phyloP scores from a whole-genome alignment of 2,888 invertebrate species.

The Ennomos fuscantarius region DNA sequence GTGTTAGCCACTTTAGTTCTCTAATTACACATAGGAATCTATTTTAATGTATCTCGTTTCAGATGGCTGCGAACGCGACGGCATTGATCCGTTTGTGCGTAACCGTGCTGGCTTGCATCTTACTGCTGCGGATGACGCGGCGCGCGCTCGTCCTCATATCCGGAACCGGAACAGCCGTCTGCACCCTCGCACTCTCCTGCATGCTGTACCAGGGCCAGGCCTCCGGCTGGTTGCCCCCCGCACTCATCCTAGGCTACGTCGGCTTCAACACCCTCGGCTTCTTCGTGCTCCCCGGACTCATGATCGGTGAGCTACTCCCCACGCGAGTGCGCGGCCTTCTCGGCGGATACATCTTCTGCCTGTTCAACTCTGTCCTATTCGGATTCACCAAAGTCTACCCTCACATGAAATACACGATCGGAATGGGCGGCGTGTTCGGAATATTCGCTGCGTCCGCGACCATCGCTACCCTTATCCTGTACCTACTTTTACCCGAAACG shows the following conservation, averaged over 20 bases:
- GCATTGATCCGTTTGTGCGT: constrained; percentile 88
- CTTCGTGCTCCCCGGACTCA: constrained; percentile 90
- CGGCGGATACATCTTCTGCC: constrained; percentile 89
- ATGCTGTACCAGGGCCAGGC: constrained; percentile 60
- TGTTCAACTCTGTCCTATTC: constrained; percentile 89
- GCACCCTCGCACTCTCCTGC: constrained; percentile 85
- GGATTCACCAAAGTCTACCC: constrained; percentile 90
- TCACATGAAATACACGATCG: constrained; percentile 84
- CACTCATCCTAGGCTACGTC: constrained; percentile 87
- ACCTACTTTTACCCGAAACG: constrained; percentile 90
- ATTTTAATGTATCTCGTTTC: constrained; percentile 38
- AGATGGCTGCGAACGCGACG: constrained; percentile 88
- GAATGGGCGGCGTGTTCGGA: constrained; percentile 88
- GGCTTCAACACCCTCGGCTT: constrained; percentile 90
- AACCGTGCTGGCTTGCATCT: constrained; percentile 87
- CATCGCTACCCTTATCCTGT: constrained; percentile 87
- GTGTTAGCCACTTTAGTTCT: too few species aligned
- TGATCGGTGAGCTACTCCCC: constrained; percentile 91
- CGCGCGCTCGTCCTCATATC: constrained; percentile 88
- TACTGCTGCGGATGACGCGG: constrained; percentile 87
- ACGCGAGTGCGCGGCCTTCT: constrained; percentile 89
- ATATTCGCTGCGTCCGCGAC: constrained; percentile 88
- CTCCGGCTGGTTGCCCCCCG: constrained; percentile 57
- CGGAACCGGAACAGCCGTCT: constrained; percentile 87
- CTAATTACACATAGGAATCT: too few species aligned